Conservation (phyloP, 2,113 vertebrate species). For the Scopus umbretta region DNA sequence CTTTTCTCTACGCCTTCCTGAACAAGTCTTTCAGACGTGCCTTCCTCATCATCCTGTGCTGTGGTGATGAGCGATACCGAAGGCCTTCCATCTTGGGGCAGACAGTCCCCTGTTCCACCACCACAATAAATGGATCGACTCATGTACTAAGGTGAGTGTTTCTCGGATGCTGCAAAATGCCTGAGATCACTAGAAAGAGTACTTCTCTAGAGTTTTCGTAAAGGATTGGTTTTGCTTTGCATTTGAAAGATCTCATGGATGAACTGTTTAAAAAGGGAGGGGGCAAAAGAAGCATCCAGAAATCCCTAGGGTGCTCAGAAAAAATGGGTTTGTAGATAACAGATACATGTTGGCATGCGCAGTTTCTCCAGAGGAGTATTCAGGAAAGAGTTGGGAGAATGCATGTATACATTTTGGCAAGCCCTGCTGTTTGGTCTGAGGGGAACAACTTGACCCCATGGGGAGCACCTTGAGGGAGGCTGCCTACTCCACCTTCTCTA, state of each 20-base stretch:
- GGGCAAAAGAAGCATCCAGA: neutral
- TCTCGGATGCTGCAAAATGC: neutral
- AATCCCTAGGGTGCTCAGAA: neutral
- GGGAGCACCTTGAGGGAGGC: neutral
- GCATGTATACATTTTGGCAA: neutral
- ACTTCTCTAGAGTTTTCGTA: neutral
- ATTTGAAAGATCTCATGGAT: neutral
- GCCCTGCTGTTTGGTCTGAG: neutral
- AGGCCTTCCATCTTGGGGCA: conserved; percentile 87
- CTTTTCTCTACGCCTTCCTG: conserved; percentile 98
- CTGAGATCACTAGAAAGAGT: neutral
- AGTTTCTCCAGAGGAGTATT: neutral
- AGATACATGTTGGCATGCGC: neutral
- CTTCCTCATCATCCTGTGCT: conserved; percentile 99
- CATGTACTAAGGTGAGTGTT: conserved; percentile 92
- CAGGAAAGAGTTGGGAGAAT: neutral
- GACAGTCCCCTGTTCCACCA: conserved; percentile 82
- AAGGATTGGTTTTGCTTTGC: neutral
- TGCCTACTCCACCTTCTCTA: neutral
- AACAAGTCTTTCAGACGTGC: conserved; percentile 99
- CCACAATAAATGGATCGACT: conserved; percentile 94
- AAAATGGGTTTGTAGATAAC: neutral
- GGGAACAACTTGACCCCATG: neutral
- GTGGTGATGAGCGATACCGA: conserved; percentile 89
- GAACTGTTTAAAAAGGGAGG: neutral